phyloP scores from a whole-genome alignment of 2,888 invertebrate genomes.

The Stratiomys singularior region DNA sequence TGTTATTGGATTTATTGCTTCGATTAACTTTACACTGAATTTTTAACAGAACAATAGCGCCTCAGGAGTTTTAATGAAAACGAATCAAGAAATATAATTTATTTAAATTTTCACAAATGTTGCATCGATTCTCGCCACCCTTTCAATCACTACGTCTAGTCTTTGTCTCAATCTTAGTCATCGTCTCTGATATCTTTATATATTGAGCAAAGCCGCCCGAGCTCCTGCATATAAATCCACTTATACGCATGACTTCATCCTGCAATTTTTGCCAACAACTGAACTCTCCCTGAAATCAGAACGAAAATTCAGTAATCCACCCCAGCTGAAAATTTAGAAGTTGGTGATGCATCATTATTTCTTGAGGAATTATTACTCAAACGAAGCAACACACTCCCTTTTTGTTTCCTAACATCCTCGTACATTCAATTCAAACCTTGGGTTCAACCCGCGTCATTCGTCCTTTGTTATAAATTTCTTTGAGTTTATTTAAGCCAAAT shows the following conservation, averaged over 20 bases:
- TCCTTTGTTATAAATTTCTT: neutral
- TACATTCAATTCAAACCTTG: neutral
- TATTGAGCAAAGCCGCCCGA: neutral
- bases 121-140: too few relatives aligned
- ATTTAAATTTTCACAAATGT: too few relatives aligned
- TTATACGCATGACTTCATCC: conserved; percentile 32
- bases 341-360: conserved; percentile 9
- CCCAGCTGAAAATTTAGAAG: neutral
- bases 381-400: neutral
- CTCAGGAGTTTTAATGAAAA: too few relatives aligned
- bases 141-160: too few relatives aligned
- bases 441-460: neutral
- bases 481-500: conserved; percentile 19
- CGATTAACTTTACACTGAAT: too few relatives aligned
- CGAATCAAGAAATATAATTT: too few relatives aligned
- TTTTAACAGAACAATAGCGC: too few relatives aligned
- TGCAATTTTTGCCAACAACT: conserved; percentile 30
- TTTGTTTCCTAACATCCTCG: neutral
- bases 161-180: too few relatives aligned
- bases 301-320: conserved; percentile 6
- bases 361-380: conserved; percentile 8
- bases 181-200: too few relatives aligned
- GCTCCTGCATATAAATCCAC: conserved; percentile 21
- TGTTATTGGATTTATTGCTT: too few relatives aligned
- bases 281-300: conserved; percentile 6